Evolutionary conservation across 1,140 invertebrate species (phyloP), one percentile per base, ranked within the genome.

Genomic region (Pseudomyrmex gracilis): DNA sequence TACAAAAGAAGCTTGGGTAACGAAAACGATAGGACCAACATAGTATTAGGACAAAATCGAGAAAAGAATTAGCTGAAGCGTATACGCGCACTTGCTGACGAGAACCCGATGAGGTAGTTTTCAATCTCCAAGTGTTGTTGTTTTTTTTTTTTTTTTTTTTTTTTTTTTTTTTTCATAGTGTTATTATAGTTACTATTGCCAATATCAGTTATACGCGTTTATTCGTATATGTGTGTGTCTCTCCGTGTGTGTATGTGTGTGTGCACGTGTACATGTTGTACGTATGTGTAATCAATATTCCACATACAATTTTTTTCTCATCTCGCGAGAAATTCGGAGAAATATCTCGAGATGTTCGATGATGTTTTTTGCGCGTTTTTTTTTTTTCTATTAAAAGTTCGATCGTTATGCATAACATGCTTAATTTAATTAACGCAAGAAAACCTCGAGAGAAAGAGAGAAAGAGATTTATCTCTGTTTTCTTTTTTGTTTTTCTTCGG

Each of bases 1-100:
- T 88, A 82, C 15, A 90, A 84, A 83, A 88, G 73, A 90, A 87
- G 90, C 90, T 89, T 76, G 76, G 34, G 90, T 55, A 85, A 86
- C 66, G 34, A 68, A 20, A 49, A 64, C 60, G 57, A 53, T 77
- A 73, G 70, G 43, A 86, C 13, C 47, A 83, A 88, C 57, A 83
- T 47, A 88, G 61, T 88, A 47, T 57, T 58, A 17, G 22, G 68
- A 60, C 57, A 63, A 12, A 83, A 78, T 80, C 22, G 73, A 80
- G 17, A 86, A 15, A 66, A 49, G 71, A 68, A 84, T 86, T 58
- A 85, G 58, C 73, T 76, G 83, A 89, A 88, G 87, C 87, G 34
- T 34, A 67, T 84, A 88, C 85, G 80, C 87, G 85, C 73, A 70
- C 71, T 84, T 67, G 80, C 67, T 66, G 45, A 77, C 22, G 55